Base-by-base conservation (phyloP, 2,888 invertebrate genomes). In the Nomada hirtipes region DNA sequence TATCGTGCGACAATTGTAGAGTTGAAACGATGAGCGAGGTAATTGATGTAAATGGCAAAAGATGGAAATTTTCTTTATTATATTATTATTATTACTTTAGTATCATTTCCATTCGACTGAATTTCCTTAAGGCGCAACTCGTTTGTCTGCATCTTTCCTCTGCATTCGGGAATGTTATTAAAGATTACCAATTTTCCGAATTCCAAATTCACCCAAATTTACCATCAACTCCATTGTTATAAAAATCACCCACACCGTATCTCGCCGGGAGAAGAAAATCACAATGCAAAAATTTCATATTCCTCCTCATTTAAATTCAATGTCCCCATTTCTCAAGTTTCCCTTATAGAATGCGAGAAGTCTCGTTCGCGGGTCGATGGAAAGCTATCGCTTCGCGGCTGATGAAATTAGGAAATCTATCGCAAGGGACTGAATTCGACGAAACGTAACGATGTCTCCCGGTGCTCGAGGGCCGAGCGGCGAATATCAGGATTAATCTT, bases 401-500 rank as follows among this genome's bases (percentile, higher is more conserved):
- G 60, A 74, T 52, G 55, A 53, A 77, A 60, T 59, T 65, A 74
- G 67, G 29, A 59, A 69, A 69, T 64, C 69, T 42, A 63, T 53
- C 65, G 55, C 7, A 47, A 44, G n/a, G 52, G 42, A n/a, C 20
- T 15, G 42, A 20, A 50, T 47, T 26, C 55, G 60, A 69, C 68
- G 78, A 76, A 73, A 76, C 73, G 77, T 53, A 78, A 82, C 65
- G 77, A 76, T 59, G 57, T 64, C 53, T 59, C 60, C 52, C 53
- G 20, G 55, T 55, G 50, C 52, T 2, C n/a, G 11, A 7, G 18
- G 15, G 11, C 23, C 20, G 52, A 20, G n/a, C 52, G 55, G 15
- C 74, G 60, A 70, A 74, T 71, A 75, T 64, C 75, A n/a, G 72
- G 69, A 87, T 87, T 85, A 87, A 87, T 87, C 84, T 79, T 87